These are phyloP conservation scores for Coturnix japonica DNA, from an alignment of 2,113 vertebrate species.

Conservation along the genomic window DNA sequence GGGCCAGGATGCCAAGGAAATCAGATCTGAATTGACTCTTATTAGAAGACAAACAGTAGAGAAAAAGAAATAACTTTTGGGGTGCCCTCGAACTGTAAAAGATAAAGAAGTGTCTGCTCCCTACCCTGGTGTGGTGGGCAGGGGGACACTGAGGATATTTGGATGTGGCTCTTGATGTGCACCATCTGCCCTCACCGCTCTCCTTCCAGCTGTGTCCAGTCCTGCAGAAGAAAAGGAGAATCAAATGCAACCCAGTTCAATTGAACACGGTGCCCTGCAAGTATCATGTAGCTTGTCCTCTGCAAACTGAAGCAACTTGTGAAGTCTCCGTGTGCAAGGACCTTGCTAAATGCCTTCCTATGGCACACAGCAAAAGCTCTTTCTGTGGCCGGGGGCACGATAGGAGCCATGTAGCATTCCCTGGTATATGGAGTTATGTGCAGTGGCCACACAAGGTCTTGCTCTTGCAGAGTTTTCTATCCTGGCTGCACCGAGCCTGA, in stretches of 20 bases:
- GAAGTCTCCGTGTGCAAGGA: background rate
- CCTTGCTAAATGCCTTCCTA: fast-evolving
- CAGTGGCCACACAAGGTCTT: background rate
- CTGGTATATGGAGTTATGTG: too few relatives aligned
- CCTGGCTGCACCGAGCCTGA: fast-evolving
- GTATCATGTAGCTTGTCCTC: background rate
- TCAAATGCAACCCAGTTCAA: background rate
- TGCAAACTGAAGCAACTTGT: background rate
- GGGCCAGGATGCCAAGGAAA: background rate
- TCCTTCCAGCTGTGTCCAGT: background rate
- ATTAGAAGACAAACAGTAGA: background rate
- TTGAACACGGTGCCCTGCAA: background rate
- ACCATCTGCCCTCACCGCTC: fast-evolving
- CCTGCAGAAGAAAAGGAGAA: background rate
- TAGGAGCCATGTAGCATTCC: background rate
- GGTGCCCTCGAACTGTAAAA: background rate
- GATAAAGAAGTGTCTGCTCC: background rate
- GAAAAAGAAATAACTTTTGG: background rate
- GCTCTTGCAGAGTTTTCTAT: background rate
- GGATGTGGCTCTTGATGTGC: background rate
- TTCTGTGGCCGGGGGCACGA: background rate
- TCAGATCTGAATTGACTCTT: background rate
- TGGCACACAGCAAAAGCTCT: background rate
- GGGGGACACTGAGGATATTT: background rate
- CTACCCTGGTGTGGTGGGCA: background rate